Base-by-base conservation (phyloP, 2,888 invertebrate genomes). In the Resseliella maxima region DNA sequence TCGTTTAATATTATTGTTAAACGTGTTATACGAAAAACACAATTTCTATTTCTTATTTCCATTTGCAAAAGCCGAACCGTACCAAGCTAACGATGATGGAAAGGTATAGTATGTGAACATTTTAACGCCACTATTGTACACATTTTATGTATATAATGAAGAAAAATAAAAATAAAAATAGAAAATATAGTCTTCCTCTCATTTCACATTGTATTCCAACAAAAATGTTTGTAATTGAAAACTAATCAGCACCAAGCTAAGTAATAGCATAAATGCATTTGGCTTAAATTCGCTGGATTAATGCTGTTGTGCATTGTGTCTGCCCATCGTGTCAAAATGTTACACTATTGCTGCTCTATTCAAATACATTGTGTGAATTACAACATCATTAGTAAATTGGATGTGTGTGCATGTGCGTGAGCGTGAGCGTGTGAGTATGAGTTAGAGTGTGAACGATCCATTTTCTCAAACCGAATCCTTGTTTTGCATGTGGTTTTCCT, bases 321-420 rank as follows among this genome's bases (percentile, higher is more conserved):
- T 72, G 81, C 35, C 36, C 81, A 81, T 81, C 81, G 15, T 50
- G 46, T 64, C 64, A 81, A n/a, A 59, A 27, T 27, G 18, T 18
- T 50, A 18, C 18, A 18, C 18, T 8, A 50, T 12, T 8, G 72
- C 18, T 31, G 31, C 15, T 72, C 31, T 18, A 24, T 72, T 72
- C 10, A 10, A 1, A 24, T 83, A 8, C 36, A n/a, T 38, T 83
- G 83, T 72, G 72, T 35, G 15, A 72, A 72, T 72, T 72, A 72
- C 72, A 83, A 83, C 83, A 83, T 83, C 83, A 83, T 83, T 83
- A 83, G 81, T 36, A 81, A 81, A 81, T 81, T 81, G 81, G 38
- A 83, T 38, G 21, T 83, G 72, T 27, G 27, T 72, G 31, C n/a
- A n/a, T n/a, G n/a, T n/a, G n/a, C n/a, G n/a, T n/a, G n/a, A n/a